Conservation (phyloP, 2,797 vertebrate species). For the Masticophis lateralis region DNA sequence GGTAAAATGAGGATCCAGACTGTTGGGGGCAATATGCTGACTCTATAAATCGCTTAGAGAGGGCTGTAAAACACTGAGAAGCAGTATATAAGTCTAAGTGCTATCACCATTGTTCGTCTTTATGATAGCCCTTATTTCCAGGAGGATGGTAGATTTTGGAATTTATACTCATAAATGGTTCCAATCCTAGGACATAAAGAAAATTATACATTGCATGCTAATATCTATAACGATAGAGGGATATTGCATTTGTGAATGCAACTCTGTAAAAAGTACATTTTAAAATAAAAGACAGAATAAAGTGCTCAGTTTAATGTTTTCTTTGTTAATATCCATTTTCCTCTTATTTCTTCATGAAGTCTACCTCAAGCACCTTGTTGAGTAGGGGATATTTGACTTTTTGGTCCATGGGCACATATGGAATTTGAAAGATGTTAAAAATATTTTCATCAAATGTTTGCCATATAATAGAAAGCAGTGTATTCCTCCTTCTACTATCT, state of each 20-base stretch:
- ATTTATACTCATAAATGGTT: not conserved
- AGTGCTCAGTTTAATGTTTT: not conserved
- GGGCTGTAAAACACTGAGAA: not conserved
- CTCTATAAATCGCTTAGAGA: not conserved
- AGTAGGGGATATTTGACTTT: not conserved
- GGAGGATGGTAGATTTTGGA: not conserved
- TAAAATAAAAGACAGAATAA: not conserved
- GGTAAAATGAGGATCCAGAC: not conserved
- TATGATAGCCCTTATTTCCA: not conserved
- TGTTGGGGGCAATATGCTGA: not conserved
- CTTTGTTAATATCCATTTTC: not conserved
- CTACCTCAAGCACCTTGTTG: not conserved
- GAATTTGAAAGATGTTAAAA: not conserved
- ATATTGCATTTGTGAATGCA: not conserved
- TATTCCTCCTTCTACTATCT: not conserved
- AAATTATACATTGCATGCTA: not conserved
- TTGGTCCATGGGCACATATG: not conserved
- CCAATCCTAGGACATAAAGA: not conserved
- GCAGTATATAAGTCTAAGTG: not conserved
- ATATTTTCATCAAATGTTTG: not conserved
- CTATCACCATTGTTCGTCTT: not conserved
- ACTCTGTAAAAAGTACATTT: not conserved
- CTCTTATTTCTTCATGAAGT: not conserved
- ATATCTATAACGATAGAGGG: not conserved
- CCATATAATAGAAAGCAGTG: not conserved